phyloP scores from a whole-genome alignment of 1,140 invertebrate genomes.

The Battus philenor region DNA sequence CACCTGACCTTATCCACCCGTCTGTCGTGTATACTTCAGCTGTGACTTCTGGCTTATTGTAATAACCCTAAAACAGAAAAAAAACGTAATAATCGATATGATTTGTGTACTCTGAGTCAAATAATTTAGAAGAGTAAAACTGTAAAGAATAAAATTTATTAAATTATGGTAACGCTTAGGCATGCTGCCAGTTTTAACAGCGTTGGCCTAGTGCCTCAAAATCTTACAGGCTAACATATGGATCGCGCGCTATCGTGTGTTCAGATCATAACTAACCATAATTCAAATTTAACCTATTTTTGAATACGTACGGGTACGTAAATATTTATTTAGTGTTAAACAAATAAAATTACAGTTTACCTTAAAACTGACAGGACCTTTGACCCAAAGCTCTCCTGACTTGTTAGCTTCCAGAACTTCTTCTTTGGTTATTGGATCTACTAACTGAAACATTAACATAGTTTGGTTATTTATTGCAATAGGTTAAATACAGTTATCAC shows the following conservation, averaged over 20 bases:
- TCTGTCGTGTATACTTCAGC: constrained; percentile 70
- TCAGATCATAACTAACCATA: too few relatives aligned
- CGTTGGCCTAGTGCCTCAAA: not conserved
- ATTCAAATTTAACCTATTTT: not conserved
- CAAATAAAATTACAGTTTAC: too few relatives aligned
- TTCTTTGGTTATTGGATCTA: constrained; percentile 26
- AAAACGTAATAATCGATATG: too few relatives aligned
- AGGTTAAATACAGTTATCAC: constrained; percentile 14
- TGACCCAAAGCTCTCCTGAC: constrained; percentile 36
- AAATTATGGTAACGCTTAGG: not conserved
- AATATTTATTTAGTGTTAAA: not conserved
- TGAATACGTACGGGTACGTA: too few relatives aligned
- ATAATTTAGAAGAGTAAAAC: too few relatives aligned
- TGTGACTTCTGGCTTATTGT: constrained; percentile 66
- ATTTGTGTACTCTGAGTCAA: too few relatives aligned
- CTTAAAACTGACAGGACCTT: constrained; percentile 30
- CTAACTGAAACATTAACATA: constrained; percentile 24
- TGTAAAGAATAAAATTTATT: not conserved
- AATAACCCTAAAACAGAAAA: constrained; percentile 30
- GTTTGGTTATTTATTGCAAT: not conserved
- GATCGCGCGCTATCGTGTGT: too few relatives aligned
- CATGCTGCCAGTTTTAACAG: not conserved
- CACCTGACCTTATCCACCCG: constrained; percentile 84
- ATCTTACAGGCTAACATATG: too few relatives aligned
- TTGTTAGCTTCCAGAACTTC: constrained; percentile 28